phyloP scores from a whole-genome alignment of 2,888 invertebrate species.

The Drosophila melanocephala region DNA sequence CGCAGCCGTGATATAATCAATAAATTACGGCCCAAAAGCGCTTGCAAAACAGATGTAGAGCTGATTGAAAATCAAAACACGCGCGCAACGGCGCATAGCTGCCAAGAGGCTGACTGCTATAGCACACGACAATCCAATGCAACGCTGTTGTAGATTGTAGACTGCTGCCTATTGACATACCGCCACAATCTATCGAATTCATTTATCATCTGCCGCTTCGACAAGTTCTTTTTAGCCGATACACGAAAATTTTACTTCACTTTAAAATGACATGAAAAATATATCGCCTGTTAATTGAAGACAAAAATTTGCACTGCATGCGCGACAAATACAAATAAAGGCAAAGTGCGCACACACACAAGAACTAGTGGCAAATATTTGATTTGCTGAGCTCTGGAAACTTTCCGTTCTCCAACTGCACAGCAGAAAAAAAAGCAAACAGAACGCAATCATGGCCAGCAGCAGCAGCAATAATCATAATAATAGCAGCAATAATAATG shows the following conservation, averaged over 20 bases:
- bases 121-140: slow-evolving; percentile 7
- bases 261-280: slow-evolving; percentile 24
- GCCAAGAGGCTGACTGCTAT: slow-evolving; percentile 27
- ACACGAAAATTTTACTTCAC: slow-evolving; percentile 1
- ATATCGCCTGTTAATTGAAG: slow-evolving; percentile 24
- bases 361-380: slow-evolving; percentile 2
- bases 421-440: slow-evolving; percentile 40
- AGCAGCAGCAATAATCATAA: slow-evolving; percentile 50
- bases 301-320: slow-evolving; percentile 22
- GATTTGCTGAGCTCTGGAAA: background rate
- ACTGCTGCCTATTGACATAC: slow-evolving; percentile 15
- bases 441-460: slow-evolving; percentile 55
- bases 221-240: slow-evolving; percentile 23
- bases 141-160: slow-evolving; percentile 32
- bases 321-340: slow-evolving; percentile 11
- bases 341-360: background rate
- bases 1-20: slow-evolving; percentile 73
- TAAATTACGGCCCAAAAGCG: slow-evolving; percentile 32
- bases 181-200: slow-evolving; percentile 40
- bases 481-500: slow-evolving; percentile 63
- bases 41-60: slow-evolving; percentile 58
- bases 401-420: slow-evolving; percentile 28
- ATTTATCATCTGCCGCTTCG: background rate
- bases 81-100: slow-evolving; percentile 31
- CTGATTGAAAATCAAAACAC: slow-evolving; percentile 71